Percentiles rank a stretch among this genome's conserved stretches.
These are phyloP conservation scores for Corticium candelabrum DNA, from an alignment of 37 sponge, comb jelly and placozoan species.

Conservation along the genomic window DNA sequence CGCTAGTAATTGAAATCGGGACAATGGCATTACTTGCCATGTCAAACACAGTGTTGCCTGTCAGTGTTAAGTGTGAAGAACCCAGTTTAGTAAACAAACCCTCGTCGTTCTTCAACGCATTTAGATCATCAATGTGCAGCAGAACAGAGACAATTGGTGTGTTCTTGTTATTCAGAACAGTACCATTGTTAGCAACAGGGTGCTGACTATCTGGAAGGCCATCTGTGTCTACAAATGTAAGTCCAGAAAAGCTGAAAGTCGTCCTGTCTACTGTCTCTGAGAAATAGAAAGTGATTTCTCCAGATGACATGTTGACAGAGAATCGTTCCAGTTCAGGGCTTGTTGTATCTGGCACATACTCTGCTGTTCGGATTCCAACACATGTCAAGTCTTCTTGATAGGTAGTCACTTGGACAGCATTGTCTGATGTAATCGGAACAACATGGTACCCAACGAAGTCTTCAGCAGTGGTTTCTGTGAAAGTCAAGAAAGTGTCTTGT, in stretches of 20 bases:
- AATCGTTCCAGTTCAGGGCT: slow-evolving; percentile 51
- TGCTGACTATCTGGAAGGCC: background rate
- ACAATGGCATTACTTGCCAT: background rate
- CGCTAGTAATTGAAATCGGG: background rate
- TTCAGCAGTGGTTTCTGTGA: background rate
- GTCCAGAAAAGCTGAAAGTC: slow-evolving; percentile 20
- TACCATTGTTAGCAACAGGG: background rate
- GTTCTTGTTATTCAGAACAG: slow-evolving; percentile 7
- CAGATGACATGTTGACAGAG: slow-evolving; percentile 60
- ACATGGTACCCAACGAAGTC: background rate
- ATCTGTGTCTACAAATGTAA: background rate
- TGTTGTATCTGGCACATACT: slow-evolving; percentile 20
- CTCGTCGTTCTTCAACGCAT: slow-evolving; percentile 37
- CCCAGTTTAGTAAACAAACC: background rate
- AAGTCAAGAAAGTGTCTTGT: background rate
- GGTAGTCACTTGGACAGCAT: background rate
- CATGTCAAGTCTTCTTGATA: background rate
- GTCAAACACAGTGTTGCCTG: background rate
- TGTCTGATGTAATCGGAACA: background rate
- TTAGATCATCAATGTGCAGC: slow-evolving; percentile 45
- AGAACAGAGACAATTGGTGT: slow-evolving; percentile 42
- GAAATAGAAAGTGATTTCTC: slow-evolving; percentile 62
- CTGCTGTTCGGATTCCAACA: background rate
- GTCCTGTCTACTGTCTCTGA: slow-evolving; percentile 68
- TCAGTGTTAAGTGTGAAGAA: background rate